Evolutionary conservation across 2,797 vertebrate species (phyloP), one percentile per base, ranked within the genome.

Genomic region (Gallinago solitaria): DNA sequence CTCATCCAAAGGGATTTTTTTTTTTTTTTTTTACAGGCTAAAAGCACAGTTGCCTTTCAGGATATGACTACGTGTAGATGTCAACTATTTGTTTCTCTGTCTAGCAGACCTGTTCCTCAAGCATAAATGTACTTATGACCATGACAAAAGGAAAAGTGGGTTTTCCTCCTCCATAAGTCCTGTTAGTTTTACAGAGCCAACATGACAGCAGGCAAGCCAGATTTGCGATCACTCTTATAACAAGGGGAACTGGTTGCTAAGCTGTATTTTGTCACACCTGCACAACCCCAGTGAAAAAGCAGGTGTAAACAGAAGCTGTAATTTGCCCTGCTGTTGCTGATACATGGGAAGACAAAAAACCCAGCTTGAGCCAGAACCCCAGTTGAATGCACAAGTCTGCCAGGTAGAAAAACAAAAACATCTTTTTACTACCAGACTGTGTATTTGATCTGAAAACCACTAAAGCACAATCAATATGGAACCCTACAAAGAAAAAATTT

Each of bases 311-410:
- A 91, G 87, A 92, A 93, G 96, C 65, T 95, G 63, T 87, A 88
- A 91, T 91, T 95, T 94, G 73, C 93, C 91, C 91, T 91, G 85
- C 95, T 96, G 84, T 18, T 91, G 69, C 82, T 93, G 89, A 87
- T 93, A 45, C 79, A 81, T 23, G 54, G 73, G 59, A 82, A 94
- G 84, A 79, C 9, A 50, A 69, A 95, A 90, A 88, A 20, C 82
- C 39, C 91, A 92, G 87, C 89, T 93, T 89, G 93, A 94, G 60
- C 61, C 76, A 81, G 48, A 91, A 68, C 45, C 69, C 19, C 25
- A 48, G 10, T 4, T 77, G 80, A 90, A 88, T 30, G 45, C 82
- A 85, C 59, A 94, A 92, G 53, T 32, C 89, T 93, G 59, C 78
- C 83, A 95, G 74, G 81, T 60, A 95, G 74, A 43, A 91, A 93